Base-by-base conservation (phyloP, 1,140 invertebrate species). In the Lysiphlebus fabarum region DNA sequence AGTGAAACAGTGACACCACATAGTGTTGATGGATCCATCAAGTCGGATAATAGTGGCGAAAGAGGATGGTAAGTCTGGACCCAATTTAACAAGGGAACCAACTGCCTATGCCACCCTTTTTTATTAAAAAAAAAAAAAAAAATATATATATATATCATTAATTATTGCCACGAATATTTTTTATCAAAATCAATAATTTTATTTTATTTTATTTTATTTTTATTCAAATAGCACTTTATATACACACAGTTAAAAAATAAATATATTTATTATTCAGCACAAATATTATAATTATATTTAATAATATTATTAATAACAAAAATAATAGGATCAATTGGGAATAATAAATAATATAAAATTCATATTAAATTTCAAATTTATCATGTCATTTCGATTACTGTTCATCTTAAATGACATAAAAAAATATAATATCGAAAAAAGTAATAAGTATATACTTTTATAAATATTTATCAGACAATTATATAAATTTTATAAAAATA, bases 1-100 rank as follows among this genome's bases (percentile, higher is more conserved):
- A 77, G 76, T 77, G 73, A 76, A 75, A 74, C 72, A 66, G 75
- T 74, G 75, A 77, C 73, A 72, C 73, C 74, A 73, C 75, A 77
- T 68, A 75, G 74, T 75, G 75, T 72, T 75, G 74, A 69, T 62
- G 76, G 74, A 63, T 68, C 71, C 67, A 68, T 78, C 73, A 75
- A 75, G 71, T 77, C 70, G 62, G 73, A 75, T 74, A 74, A 64
- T 76, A 77, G 69, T 78, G 76, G 71, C 70, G 74, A 78, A 67
- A 77, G 70, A 72, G 69, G 72, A 76, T 77, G 76, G 76, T 78
- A 78, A 78, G 76, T 76, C 69, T 71, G 70, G 72, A 69, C 70
- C 70, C 68, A 67, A 45, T 62, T 58, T 57, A 55, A 65, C 17
- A 26, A 62, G 67, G 70, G 67, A 64, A 68, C 64, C 69, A 70